Base-by-base conservation (phyloP, 1,140 invertebrate genomes). In the Brachionus sp. region DNA sequence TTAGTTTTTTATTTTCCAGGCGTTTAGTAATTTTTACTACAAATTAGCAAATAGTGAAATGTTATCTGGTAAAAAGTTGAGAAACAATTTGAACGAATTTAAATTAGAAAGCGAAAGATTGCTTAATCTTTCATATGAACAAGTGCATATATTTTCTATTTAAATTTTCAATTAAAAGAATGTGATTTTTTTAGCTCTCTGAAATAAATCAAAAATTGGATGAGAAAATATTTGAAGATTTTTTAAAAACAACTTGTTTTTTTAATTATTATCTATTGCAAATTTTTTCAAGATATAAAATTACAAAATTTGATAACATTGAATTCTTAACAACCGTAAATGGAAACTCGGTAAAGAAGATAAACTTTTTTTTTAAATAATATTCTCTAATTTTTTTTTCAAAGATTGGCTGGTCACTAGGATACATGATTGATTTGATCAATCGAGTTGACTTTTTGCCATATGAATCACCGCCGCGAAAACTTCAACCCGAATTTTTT, bases 381-480 rank as follows among this genome's bases (percentile, higher is more conserved):
- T 44, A 50, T 46, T 29, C 1, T 50, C 19, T 53, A 53, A 78
- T 6, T 6, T 46, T 53, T 53, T 62, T 78, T 50, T 53, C 16
- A 35, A 78, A 78, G 75, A 57, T 78, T n/a, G 75, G 75, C 6
- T 78, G 75, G 75, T 23, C 29, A 2, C 19, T 78, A 16, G 75
- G 75, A 3, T 78, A 78, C 33, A 53, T 78, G 75, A 78, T 78
- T 29, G 75, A 78, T 53, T 19, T 57, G 7, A 33, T 78, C n/a
- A 78, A 53, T 78, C 75, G 75, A 25, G 75, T 23, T 35, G 75
- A 78, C 37, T 78, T 78, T 37, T 78, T 78, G 19, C 75, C 75
- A 3, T 53, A 78, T 35, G 75, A 78, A 33, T 29, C 75, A 53
- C 46, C 75, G 25, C 44, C 44, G 12, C 29, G 75, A 57, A 53